Evolutionary conservation across 2,888 invertebrate species (phyloP), one percentile per base, ranked within the genome.

Genomic region (Bembecia ichneumoniformis): DNA sequence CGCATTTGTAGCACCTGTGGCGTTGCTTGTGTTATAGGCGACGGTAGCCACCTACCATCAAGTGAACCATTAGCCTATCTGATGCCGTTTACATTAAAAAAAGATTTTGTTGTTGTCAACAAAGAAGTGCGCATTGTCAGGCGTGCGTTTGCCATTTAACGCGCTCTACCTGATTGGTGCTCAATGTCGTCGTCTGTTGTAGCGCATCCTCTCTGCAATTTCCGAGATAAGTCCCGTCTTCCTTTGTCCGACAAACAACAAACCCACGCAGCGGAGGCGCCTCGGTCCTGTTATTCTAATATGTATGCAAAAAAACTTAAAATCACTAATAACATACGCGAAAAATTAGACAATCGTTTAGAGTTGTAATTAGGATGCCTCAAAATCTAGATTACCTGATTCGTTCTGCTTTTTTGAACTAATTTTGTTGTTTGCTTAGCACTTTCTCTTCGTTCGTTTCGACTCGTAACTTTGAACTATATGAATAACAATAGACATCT

Each of bases 121-220:
- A 44, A 43, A 46, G 46, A 51, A 51, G 44, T 52, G 51, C 46
- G 47, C 51, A 54, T 46, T 47, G 47, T 49, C 46, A 36, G 46
- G 40, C 14, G 28, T 35, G 36, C 51, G 54, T 47, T 55, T 35
- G 58, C 55, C 66, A 62, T 67, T 71, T 68, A 63, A 47, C 58
- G 60, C 51, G 60, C 51, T 63, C 62, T 55, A 63, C 67, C 64
- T 79, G 80, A 86, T 86, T 86, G 82, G 64, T 64, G 72, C 77
- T 84, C 86, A 86, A 84, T 84, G 84, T 7, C 28, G n/a, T 72
- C 86, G 72, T 68, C 65, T 69, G 73, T 67, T 65, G 65, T 60
- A 57, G 69, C 70, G 71, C 80, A 81, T 83, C 81, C 82, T 80
- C 73, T 68, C 72, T 75, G 77, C 80, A 79, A 78, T 78, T 71